Percentiles rank a stretch among this genome's conserved stretches.
Evolutionary conservation across 1,140 invertebrate species (phyloP).

Genomic region (Ceratina australensis): DNA sequence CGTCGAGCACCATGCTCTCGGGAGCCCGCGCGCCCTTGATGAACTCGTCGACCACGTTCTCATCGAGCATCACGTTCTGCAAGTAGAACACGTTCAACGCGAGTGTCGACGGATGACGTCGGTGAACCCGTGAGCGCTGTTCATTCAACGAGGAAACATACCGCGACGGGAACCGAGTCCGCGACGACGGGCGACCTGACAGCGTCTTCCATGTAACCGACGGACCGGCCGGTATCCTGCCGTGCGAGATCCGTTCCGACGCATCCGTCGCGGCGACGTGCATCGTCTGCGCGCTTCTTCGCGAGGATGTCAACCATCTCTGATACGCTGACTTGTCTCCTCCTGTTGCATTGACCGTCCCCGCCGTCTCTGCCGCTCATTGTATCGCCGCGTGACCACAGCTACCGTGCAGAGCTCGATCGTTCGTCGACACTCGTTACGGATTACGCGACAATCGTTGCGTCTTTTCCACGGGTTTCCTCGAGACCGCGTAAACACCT

Average conservation of each 20-base stretch:
- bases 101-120: not conserved
- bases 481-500: constrained; percentile 67
- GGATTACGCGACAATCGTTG: constrained; percentile 46
- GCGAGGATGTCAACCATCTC: constrained; percentile 73
- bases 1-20: constrained; percentile 6
- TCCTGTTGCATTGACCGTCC: constrained; percentile 60
- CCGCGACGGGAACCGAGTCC: constrained; percentile 37
- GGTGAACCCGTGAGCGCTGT: not conserved
- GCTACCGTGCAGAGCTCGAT: constrained; percentile 27
- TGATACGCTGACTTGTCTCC: constrained; percentile 50
- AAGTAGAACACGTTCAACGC: constrained; percentile 17
- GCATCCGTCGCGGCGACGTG: constrained; percentile 11
- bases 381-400: constrained; percentile 18
- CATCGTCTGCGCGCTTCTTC: constrained; percentile 65
- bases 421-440: constrained; percentile 25
- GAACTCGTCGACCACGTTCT: constrained; percentile 34
- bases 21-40: constrained; percentile 40
- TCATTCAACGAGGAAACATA: constrained; percentile 18
- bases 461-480: constrained; percentile 47
- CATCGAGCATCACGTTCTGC: constrained; percentile 31
- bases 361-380: constrained; percentile 67
- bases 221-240: constrained; percentile 37
- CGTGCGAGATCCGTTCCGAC: constrained; percentile 22
- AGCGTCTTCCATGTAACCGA: constrained; percentile 43
- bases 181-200: constrained; percentile 36